These are phyloP conservation scores for Philotrypesis tridentata DNA, from an alignment of 1,140 invertebrate genomes.

Conservation along the genomic window DNA sequence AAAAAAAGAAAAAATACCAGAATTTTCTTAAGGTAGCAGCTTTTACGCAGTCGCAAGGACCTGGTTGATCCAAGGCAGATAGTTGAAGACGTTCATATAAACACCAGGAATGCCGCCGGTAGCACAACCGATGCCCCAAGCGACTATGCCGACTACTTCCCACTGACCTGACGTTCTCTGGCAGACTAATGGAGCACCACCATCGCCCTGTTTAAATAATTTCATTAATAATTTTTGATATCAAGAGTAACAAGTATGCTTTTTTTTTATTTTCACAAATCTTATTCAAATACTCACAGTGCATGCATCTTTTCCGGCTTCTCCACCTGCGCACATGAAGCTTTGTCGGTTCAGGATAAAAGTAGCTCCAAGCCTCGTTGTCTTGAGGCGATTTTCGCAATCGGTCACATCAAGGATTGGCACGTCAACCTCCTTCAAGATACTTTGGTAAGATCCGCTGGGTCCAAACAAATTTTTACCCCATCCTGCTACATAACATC, in stretches of 20 bases:
- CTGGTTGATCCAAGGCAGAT: constrained; percentile 77
- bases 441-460: constrained; percentile 78
- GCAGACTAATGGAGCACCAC: constrained; percentile 84
- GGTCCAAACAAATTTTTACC: constrained; percentile 84
- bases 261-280: background rate
- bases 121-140: constrained; percentile 85
- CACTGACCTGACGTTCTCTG: constrained; percentile 71
- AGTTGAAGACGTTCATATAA: constrained; percentile 80
- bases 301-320: constrained; percentile 85
- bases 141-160: constrained; percentile 81
- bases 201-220: constrained; percentile 79
- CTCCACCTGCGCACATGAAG: constrained; percentile 86
- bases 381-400: constrained; percentile 78
- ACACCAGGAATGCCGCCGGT: constrained; percentile 78
- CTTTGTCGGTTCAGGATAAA: constrained; percentile 79
- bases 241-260: no score
- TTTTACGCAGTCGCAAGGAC: constrained; percentile 44
- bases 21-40: background rate
- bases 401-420: constrained; percentile 77
- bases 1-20: no score
- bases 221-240: no score
- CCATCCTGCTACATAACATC: constrained; percentile 88
- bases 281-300: constrained; percentile 69
- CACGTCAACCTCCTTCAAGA: constrained; percentile 82
- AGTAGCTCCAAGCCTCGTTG: constrained; percentile 78